These are phyloP conservation scores for Ericerus pela DNA, from an alignment of 1,140 invertebrate species.

Conservation along the genomic window DNA sequence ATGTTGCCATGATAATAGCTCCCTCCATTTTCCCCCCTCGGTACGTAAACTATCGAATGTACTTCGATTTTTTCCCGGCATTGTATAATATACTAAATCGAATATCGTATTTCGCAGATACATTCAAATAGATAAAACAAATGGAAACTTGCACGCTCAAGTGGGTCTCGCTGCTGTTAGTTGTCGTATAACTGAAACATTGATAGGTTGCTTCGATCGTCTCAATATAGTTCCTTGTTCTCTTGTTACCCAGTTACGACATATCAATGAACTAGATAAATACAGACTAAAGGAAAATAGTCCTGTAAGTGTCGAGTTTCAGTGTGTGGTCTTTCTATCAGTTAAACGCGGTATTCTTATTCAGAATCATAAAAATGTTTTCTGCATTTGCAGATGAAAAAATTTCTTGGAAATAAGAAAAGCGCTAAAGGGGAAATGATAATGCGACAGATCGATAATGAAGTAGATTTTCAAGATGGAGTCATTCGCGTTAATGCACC, in stretches of 20 bases:
- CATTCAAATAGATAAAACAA: constrained; percentile 32
- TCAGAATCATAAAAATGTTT: no score
- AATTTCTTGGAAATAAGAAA: constrained; percentile 27
- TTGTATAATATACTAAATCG: not conserved
- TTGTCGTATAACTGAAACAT: constrained; percentile 59
- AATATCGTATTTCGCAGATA: constrained; percentile 17
- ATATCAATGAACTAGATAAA: constrained; percentile 39
- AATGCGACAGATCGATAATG: constrained; percentile 29
- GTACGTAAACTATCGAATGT: constrained; percentile 29
- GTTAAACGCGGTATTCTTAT: no score
- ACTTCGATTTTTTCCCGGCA: not conserved
- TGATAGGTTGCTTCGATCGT: constrained; percentile 53
- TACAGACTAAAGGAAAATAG: constrained; percentile 33
- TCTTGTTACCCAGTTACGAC: constrained; percentile 47
- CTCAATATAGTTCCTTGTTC: constrained; percentile 64
- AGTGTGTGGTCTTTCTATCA: not conserved
- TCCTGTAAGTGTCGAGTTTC: constrained; percentile 24
- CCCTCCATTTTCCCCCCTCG: constrained; percentile 76
- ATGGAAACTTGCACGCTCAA: constrained; percentile 42
- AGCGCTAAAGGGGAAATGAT: constrained; percentile 27
- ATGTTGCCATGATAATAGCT: constrained; percentile 83
- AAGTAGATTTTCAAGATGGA: constrained; percentile 34
- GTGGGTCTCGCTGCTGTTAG: constrained; percentile 67
- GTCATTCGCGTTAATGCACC: constrained; percentile 36
- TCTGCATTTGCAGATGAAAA: constrained; percentile 28